Conservation (phyloP, 2,113 vertebrate genomes). For the Pelodiscus sinensis region DNA sequence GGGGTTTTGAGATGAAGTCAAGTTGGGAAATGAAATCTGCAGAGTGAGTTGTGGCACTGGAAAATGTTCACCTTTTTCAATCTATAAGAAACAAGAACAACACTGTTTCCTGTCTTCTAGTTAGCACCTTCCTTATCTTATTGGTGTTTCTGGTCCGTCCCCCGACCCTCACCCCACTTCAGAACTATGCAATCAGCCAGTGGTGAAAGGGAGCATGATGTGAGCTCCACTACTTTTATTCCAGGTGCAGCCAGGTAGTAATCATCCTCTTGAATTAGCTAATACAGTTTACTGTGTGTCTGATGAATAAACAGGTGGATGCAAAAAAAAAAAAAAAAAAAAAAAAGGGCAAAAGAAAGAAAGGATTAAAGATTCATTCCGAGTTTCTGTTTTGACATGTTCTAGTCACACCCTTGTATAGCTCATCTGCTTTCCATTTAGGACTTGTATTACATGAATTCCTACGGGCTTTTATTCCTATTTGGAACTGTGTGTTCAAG, state of each 20-base stretch:
- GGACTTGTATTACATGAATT: not conserved
- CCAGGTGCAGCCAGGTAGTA: not conserved
- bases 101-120: not conserved
- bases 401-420: not conserved
- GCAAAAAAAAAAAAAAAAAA: not conserved
- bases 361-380: not conserved
- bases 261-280: not conserved
- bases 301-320: not conserved
- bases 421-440: not conserved
- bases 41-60: slow-evolving; percentile 83
- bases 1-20: slow-evolving; percentile 79
- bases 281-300: not conserved
- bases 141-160: not conserved
- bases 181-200: not conserved
- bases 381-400: not conserved
- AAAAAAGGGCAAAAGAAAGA: not conserved
- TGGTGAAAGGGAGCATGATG: not conserved
- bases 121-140: not conserved
- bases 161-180: not conserved
- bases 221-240: not conserved
- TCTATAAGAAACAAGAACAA: slow-evolving; percentile 72
- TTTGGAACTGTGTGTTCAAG: not conserved
- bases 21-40: slow-evolving; percentile 83
- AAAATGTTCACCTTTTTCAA: slow-evolving; percentile 81
- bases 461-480: not conserved